These are phyloP conservation scores for Actinia tenebrosa DNA, from an alignment of 64 coral and sea anemone species.

Conservation along the genomic window DNA sequence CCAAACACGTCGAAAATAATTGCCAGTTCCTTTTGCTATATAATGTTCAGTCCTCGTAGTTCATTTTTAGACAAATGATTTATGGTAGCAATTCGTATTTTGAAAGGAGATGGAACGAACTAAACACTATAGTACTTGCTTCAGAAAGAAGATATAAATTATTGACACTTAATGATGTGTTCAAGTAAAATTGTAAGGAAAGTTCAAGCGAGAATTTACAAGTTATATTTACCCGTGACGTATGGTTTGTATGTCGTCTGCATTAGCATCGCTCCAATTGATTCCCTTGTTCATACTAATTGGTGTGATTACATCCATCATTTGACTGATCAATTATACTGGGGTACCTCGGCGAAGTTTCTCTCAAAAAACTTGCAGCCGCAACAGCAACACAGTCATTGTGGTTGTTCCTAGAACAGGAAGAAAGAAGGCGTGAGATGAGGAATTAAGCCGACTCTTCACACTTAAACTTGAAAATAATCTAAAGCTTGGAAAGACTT, in stretches of 20 bases:
- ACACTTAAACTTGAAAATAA: background rate
- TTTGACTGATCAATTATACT: background rate
- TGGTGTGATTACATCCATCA: background rate
- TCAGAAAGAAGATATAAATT: background rate
- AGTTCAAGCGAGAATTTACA: slow-evolving; percentile 10
- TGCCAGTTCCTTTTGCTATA: background rate
- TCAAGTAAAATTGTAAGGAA: background rate
- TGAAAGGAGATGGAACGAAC: background rate
- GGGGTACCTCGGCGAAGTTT: background rate
- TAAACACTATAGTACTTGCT: background rate
- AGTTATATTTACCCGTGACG: slow-evolving; percentile 16
- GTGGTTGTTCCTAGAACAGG: background rate
- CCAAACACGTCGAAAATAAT: background rate
- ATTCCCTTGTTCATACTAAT: background rate
- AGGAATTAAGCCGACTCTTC: background rate
- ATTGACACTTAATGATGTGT: background rate
- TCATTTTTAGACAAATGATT: background rate
- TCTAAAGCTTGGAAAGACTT: background rate
- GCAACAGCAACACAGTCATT: background rate
- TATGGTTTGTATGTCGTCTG: background rate
- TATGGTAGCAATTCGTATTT: background rate
- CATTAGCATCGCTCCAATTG: slow-evolving; percentile 17
- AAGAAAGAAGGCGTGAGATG: background rate
- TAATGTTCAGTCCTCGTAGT: background rate
- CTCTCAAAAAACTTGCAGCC: background rate